Evolutionary conservation across 23 tunicate species (phyloP), one percentile per base, ranked within the genome.

Genomic region (Clavelina lepadiformis): DNA sequence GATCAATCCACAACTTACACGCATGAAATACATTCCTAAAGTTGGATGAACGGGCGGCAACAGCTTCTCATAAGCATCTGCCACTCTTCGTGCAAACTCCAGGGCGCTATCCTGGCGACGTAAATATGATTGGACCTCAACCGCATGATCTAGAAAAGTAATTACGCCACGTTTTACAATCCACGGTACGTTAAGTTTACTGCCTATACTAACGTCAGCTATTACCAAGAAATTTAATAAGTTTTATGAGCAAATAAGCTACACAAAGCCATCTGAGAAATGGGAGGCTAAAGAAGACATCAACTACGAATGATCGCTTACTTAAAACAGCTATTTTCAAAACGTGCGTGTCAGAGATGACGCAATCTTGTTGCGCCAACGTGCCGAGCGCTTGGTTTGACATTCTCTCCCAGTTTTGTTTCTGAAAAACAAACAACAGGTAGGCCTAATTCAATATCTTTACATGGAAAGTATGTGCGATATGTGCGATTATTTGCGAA

Each of bases 391-490:
- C 82, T 76, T 93, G 98, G 35, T 85, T 85, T 72, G 70, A 60
- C 73, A 93, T 74, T 54, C 98, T 37, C 56, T 85, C 94, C 81
- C 94, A 93, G 41, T 81, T 76, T 56, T 82, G 82, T 55, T 58
- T 72, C 95, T 86, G 65, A n/a, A 63, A 46, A 38, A 26, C 8
- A 51, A 61, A 1, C 26, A 19, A 23, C n/a, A n/a, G n/a, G n/a
- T n/a, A n/a, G n/a, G n/a, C n/a, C n/a, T n/a, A n/a, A n/a, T n/a
- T n/a, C n/a, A n/a, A n/a, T n/a, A n/a, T n/a, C n/a, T n/a, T n/a
- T n/a, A n/a, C n/a, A n/a, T n/a, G n/a, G n/a, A n/a, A n/a, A n/a
- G n/a, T n/a, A n/a, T n/a, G n/a, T n/a, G n/a, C n/a, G n/a, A n/a
- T n/a, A n/a, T n/a, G n/a, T n/a, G n/a, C n/a, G n/a, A n/a, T n/a